Evolutionary conservation across 1,140 invertebrate genomes (phyloP).

Genomic region (Lamellibrachia luymesi): DNA sequence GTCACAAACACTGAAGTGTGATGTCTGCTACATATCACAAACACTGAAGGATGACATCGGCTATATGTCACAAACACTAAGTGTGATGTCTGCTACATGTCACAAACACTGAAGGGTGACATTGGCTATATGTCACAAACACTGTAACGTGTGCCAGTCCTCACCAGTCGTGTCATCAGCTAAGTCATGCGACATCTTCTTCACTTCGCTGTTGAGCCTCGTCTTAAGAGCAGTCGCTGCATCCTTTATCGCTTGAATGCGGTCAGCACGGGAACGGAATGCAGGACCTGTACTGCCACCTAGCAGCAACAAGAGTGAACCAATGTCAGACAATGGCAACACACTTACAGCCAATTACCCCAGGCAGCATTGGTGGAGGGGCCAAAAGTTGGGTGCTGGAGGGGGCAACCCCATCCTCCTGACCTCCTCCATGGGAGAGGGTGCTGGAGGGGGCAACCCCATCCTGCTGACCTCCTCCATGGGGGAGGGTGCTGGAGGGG

Average conservation of each 20-base stretch:
- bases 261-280: conserved; percentile 27
- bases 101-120: background rate
- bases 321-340: conserved; percentile 7
- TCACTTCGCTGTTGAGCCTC: conserved; percentile 38
- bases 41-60: background rate
- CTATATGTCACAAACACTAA: background rate
- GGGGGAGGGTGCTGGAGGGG: too few relatives aligned
- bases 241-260: conserved; percentile 45
- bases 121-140: background rate
- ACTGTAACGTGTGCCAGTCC: background rate
- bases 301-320: conserved; percentile 4
- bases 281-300: conserved; percentile 1
- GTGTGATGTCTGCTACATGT: background rate
- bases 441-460: too few relatives aligned
- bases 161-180: background rate
- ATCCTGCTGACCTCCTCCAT: too few relatives aligned
- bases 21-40: background rate
- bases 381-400: too few relatives aligned
- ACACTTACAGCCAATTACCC: background rate
- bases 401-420: too few relatives aligned
- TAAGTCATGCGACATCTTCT: conserved; percentile 25
- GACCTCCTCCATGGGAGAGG: too few relatives aligned
- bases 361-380: background rate
- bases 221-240: conserved; percentile 43
- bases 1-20: background rate